phyloP scores from a whole-genome alignment of 2,888 invertebrate species.

The Pediacus dermestoides region DNA sequence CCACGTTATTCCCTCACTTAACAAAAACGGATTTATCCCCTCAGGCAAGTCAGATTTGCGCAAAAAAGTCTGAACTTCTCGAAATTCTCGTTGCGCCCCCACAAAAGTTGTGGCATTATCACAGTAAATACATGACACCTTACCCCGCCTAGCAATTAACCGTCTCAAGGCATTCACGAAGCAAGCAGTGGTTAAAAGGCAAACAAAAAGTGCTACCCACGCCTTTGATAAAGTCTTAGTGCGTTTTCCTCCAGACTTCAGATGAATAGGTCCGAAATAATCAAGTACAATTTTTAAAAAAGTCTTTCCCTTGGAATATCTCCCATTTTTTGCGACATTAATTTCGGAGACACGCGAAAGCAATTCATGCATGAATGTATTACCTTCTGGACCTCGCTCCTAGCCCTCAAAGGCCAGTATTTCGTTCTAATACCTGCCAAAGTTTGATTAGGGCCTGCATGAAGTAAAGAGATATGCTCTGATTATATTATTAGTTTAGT shows the following conservation, averaged over 20 bases:
- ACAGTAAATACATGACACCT: not conserved
- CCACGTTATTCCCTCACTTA: not conserved
- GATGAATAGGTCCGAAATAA: not conserved
- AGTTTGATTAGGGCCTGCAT: not conserved
- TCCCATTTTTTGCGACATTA: not conserved
- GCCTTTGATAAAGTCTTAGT: not conserved
- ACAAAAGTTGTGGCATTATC: not conserved
- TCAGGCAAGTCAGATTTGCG: not conserved
- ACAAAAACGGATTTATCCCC: not conserved
- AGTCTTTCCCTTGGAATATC: not conserved
- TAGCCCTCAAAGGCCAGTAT: not conserved
- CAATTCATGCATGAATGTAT: not conserved
- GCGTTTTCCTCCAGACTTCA: not conserved
- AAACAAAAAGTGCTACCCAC: conserved; percentile 1
- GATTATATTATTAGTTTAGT: not conserved
- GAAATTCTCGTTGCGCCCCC: not conserved
- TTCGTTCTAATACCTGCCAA: not conserved
- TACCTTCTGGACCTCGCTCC: not conserved
- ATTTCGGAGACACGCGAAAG: not conserved
- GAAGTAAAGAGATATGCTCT: not conserved
- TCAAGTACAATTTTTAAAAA: not conserved
- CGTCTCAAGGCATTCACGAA: conserved; percentile 1
- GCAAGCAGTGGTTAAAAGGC: not conserved
- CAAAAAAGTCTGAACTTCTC: not conserved
- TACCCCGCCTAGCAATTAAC: not conserved